These are phyloP conservation scores for Chionis minor DNA, from an alignment of 2,113 vertebrate genomes.

Conservation along the genomic window DNA sequence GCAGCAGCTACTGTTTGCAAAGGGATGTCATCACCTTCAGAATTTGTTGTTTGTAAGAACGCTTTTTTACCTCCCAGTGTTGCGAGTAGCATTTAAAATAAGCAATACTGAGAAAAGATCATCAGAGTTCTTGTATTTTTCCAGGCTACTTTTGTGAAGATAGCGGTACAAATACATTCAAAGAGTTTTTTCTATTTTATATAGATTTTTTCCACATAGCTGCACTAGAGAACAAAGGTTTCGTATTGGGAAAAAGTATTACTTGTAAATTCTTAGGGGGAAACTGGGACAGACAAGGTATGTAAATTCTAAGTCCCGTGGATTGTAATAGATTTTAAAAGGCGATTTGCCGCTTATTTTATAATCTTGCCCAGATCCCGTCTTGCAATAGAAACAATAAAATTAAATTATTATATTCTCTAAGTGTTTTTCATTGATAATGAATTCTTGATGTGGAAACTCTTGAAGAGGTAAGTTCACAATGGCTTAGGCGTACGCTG, in stretches of 20 bases:
- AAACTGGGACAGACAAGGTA: neutral
- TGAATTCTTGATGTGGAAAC: neutral
- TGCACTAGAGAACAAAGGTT: neutral
- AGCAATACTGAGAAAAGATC: constrained; percentile 63
- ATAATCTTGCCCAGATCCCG: neutral
- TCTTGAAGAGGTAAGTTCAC: neutral
- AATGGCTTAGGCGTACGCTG: neutral
- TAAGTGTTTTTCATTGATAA: neutral
- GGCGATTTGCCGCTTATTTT: neutral
- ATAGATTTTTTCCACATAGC: neutral
- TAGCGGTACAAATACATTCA: neutral
- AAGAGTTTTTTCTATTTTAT: neutral
- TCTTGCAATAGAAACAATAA: neutral
- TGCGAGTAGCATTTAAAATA: constrained; percentile 47
- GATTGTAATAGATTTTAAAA: neutral
- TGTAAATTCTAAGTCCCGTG: neutral
- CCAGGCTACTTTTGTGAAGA: neutral
- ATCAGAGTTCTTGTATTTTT: constrained; percentile 41
- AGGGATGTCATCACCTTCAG: constrained; percentile 57
- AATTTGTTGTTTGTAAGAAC: constrained; percentile 35
- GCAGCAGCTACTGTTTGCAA: constrained; percentile 52
- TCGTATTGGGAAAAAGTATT: neutral
- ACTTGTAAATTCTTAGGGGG: neutral
- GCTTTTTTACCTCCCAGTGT: constrained; percentile 39
- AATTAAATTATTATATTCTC: neutral